Conservation (phyloP, 1,140 invertebrate species). For the Drosophila guanche region DNA sequence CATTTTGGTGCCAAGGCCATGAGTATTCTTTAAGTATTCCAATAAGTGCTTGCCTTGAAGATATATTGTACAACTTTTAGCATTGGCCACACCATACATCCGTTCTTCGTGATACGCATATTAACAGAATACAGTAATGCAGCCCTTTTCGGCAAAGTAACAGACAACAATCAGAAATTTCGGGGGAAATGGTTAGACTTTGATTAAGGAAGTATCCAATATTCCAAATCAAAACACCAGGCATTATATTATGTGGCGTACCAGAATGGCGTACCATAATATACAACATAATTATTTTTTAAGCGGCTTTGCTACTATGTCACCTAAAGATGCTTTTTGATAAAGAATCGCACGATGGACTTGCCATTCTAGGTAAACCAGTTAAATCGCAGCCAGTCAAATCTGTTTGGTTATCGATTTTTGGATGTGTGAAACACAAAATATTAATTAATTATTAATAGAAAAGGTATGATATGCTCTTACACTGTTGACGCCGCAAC, state of each 20-base stretch:
- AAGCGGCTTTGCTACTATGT: not conserved
- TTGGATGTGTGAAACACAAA: constrained; percentile 61
- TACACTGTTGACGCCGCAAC: constrained; percentile 51
- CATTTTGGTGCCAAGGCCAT: constrained; percentile 11
- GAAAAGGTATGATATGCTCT: constrained; percentile 21
- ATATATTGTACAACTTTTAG: constrained; percentile 5
- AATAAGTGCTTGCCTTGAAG: constrained; percentile 19
- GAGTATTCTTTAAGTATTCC: constrained; percentile 19
- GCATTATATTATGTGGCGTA: not conserved
- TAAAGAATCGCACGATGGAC: not conserved
- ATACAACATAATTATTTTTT: not conserved
- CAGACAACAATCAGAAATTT: constrained; percentile 9
- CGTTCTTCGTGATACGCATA: constrained; percentile 17
- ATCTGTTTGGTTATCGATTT: constrained; percentile 30
- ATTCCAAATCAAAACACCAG: constrained; percentile 2
- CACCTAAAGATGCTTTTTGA: not conserved
- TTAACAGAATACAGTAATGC: not conserved
- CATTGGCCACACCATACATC: constrained; percentile 19
- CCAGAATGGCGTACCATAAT: not conserved
- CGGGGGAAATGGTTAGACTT: constrained; percentile 26
- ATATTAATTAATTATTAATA: constrained; percentile 17
- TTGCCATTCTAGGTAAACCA: constrained; percentile 15
- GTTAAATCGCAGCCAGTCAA: constrained; percentile 35
- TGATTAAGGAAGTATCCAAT: constrained; percentile 35
- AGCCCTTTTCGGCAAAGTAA: not conserved